These are phyloP conservation scores for Amphipoea oculea DNA, from an alignment of 2,888 invertebrate genomes.

Conservation along the genomic window DNA sequence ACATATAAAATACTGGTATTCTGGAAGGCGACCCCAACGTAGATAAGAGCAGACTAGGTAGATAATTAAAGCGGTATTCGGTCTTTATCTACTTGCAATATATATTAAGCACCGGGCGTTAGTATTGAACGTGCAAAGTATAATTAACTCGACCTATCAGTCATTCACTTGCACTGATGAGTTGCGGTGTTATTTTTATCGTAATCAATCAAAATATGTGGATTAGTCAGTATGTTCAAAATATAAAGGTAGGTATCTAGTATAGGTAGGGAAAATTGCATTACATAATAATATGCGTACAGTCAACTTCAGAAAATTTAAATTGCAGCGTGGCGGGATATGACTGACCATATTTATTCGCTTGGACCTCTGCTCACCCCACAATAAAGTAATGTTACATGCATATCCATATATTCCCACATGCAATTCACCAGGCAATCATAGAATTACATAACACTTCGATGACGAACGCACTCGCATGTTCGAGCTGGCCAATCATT, in stretches of 20 bases:
- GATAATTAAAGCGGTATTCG: neutral
- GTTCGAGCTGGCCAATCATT: conserved; percentile 67
- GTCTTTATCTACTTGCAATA: neutral
- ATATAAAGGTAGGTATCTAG: neutral
- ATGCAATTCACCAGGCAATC: conserved; percentile 56
- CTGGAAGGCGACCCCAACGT: neutral
- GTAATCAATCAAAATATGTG: conserved; percentile 16
- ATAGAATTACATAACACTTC: conserved; percentile 64
- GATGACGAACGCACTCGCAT: conserved; percentile 57
- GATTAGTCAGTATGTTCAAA: conserved; percentile 4
- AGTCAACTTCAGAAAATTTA: neutral
- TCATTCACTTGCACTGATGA: neutral
- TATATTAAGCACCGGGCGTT: neutral
- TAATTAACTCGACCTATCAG: conserved; percentile 13
- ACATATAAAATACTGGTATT: neutral
- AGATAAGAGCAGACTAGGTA: neutral
- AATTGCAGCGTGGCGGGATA: neutral
- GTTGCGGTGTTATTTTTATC: conserved; percentile 21
- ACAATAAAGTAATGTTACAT: conserved; percentile 1
- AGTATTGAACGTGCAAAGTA: neutral
- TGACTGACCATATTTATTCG: neutral
- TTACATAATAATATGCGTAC: too few relatives aligned
- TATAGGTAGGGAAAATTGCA: neutral
- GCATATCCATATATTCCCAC: conserved; percentile 42
- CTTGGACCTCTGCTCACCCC: conserved; percentile 1